Conservation (phyloP, 2,797 vertebrate genomes). For the Phrynocephalus guinanensis region DNA sequence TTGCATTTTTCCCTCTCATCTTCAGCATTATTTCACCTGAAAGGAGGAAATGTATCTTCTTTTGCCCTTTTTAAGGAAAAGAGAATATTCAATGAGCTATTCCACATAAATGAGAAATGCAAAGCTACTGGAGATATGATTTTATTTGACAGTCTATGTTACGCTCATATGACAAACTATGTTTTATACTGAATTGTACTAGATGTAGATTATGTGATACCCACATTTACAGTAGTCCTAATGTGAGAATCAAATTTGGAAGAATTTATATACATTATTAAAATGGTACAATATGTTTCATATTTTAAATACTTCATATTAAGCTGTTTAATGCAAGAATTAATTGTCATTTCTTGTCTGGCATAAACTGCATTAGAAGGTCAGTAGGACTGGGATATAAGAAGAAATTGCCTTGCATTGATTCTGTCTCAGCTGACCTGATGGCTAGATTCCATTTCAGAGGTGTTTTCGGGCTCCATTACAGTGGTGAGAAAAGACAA, state of each 20-base stretch:
- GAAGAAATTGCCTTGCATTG: not conserved
- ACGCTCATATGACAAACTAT: not conserved
- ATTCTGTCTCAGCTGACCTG: not conserved
- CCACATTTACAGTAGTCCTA: too few species aligned
- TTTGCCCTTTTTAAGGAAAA: not conserved
- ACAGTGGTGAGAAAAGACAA: too few species aligned
- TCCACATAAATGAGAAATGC: not conserved
- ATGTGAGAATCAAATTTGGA: too few species aligned
- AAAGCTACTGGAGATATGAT: conserved; percentile 20
- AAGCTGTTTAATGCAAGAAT: too few species aligned
- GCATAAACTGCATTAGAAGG: not conserved
- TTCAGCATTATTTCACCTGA: conserved; percentile 37
- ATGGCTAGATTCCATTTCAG: too few species aligned
- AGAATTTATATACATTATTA: not conserved
- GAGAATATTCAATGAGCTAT: not conserved
- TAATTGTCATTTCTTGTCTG: too few species aligned
- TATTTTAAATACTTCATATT: too few species aligned
- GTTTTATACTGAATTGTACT: not conserved
- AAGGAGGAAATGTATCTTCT: not conserved
- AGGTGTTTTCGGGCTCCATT: too few species aligned
- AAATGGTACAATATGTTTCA: not conserved
- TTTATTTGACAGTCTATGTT: not conserved
- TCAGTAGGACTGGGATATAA: not conserved
- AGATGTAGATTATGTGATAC: too few species aligned
- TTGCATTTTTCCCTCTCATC: conserved; percentile 30